Conservation (phyloP, 2,888 invertebrate genomes). For the Cryptus armator region DNA sequence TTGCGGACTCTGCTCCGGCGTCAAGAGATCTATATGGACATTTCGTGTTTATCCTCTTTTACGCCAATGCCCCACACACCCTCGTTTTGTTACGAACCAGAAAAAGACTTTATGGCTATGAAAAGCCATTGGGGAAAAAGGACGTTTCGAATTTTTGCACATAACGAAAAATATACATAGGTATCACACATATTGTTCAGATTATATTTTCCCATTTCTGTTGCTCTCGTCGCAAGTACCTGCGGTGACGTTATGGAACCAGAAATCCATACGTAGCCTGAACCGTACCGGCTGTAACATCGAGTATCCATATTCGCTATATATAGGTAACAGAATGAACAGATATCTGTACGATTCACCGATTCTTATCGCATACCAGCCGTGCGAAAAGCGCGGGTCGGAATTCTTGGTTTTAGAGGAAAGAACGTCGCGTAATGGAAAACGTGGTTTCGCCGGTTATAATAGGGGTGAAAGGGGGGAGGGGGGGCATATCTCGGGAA, state of each 20-base stretch:
- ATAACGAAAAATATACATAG: neutral
- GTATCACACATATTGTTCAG: neutral
- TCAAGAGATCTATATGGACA: constrained; percentile 24
- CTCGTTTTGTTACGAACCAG: neutral
- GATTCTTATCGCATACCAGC: constrained; percentile 42
- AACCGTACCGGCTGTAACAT: neutral
- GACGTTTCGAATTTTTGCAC: constrained; percentile 8
- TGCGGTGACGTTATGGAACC: neutral
- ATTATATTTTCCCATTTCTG: neutral
- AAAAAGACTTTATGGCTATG: neutral
- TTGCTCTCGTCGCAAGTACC: neutral
- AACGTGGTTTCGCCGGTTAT: neutral
- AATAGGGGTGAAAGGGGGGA: neutral
- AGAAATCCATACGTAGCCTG: neutral
- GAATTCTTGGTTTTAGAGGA: constrained; percentile 29
- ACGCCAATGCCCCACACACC: neutral
- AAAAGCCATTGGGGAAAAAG: neutral
- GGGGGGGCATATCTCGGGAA: neutral
- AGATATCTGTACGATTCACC: neutral
- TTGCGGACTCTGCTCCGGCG: neutral
- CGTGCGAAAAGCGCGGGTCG: constrained; percentile 20
- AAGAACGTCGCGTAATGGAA: constrained; percentile 36
- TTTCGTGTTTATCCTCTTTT: constrained; percentile 29
- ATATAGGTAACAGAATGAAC: neutral
- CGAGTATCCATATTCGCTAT: neutral